These are phyloP conservation scores for Sebastes vulpes DNA, from an alignment of 2,797 vertebrate genomes.

Conservation along the genomic window DNA sequence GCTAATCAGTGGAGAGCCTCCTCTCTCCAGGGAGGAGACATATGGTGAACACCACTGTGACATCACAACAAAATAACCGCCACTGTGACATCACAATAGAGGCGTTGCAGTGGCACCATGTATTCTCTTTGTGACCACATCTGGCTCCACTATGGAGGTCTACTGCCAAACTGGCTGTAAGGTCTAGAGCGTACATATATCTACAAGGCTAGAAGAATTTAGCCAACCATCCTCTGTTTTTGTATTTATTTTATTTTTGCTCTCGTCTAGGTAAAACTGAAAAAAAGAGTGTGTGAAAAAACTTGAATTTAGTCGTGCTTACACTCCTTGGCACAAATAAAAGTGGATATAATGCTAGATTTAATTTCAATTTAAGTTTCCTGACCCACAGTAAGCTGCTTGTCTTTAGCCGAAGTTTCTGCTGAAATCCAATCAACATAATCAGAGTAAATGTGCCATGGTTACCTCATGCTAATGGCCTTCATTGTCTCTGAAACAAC, in stretches of 20 bases:
- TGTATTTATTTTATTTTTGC: no score
- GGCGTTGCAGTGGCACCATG: background rate
- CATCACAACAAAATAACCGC: conserved; percentile 52
- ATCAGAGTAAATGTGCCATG: background rate
- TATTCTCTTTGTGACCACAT: conserved; percentile 34
- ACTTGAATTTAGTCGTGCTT: background rate
- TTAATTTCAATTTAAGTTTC: background rate
- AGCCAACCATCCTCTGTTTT: no score
- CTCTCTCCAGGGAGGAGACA: conserved; percentile 56
- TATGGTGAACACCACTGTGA: conserved; percentile 51
- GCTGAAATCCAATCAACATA: background rate
- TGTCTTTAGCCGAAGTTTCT: background rate
- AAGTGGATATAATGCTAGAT: background rate
- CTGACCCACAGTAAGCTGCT: background rate
- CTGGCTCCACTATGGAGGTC: conserved; percentile 25
- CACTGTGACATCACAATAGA: conserved; percentile 27
- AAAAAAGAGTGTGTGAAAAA: background rate
- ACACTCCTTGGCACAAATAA: background rate
- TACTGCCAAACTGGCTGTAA: background rate
- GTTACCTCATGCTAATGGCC: background rate
- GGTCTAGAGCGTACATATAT: no score
- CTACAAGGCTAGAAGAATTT: no score
- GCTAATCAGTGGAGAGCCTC: conserved; percentile 73
- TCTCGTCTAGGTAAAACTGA: background rate
- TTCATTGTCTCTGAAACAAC: background rate